Evolutionary conservation across 2,888 invertebrate species (phyloP).

Genomic region (Rhorus exstirpatorius): DNA sequence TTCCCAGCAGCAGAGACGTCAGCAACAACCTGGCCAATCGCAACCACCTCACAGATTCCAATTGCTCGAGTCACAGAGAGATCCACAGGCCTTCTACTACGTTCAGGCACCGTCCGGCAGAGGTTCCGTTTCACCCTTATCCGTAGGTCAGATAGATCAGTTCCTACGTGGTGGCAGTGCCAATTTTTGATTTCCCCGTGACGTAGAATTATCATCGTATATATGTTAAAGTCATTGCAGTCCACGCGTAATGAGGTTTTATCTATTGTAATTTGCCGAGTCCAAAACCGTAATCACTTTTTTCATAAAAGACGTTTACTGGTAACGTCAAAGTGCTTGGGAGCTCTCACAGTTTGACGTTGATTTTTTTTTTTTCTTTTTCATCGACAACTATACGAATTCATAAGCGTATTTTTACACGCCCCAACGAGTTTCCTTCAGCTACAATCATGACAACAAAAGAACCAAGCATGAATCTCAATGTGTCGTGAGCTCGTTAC

Average conservation of each 20-base stretch:
- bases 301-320: neutral
- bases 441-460: neutral
- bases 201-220: constrained; percentile 10
- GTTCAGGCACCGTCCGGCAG: constrained; percentile 81
- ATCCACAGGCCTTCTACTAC: constrained; percentile 85
- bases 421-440: neutral
- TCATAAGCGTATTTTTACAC: neutral
- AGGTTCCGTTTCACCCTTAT: constrained; percentile 83
- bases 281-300: neutral
- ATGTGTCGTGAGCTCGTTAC: neutral
- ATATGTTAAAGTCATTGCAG: neutral
- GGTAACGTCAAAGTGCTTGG: neutral
- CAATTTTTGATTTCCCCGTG: constrained; percentile 67
- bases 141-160: constrained; percentile 92
- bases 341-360: neutral
- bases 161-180: constrained; percentile 89
- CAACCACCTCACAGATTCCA: constrained; percentile 84
- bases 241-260: neutral
- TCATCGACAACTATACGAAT: neutral
- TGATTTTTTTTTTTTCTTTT: neutral
- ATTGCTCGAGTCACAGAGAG: constrained; percentile 83
- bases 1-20: constrained; percentile 90
- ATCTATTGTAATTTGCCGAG: constrained; percentile 1
- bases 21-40: constrained; percentile 86
- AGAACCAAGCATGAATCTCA: neutral